These are phyloP conservation scores for Alentia gelatinosa DNA, from an alignment of 2,888 invertebrate species.

Conservation along the genomic window DNA sequence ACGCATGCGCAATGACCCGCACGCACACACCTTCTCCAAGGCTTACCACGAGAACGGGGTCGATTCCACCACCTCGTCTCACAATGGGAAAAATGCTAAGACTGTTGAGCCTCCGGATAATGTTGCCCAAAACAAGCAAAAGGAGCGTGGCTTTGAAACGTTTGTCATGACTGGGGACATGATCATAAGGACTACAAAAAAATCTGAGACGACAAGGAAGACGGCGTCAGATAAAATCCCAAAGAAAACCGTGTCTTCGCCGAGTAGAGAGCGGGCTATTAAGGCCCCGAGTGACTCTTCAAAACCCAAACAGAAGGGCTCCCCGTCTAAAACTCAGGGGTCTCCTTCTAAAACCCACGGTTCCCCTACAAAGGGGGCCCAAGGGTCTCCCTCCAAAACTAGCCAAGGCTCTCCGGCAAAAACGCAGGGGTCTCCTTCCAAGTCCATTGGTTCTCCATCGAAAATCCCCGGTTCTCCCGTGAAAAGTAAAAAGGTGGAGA, in stretches of 20 bases:
- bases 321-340: conserved; percentile 22
- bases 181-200: conserved; percentile 91
- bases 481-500: background rate
- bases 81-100: conserved; percentile 2
- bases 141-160: conserved; percentile 76
- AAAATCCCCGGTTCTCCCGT: conserved; percentile 34
- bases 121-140: conserved; percentile 3
- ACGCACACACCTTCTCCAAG: conserved; percentile 2
- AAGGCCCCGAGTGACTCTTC: background rate
- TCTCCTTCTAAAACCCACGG: conserved; percentile 14
- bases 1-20: conserved; percentile 43
- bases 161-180: conserved; percentile 99
- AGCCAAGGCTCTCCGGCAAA: conserved; percentile 23
- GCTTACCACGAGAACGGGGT: conserved; percentile 55
- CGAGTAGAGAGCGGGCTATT: background rate
- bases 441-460: conserved; percentile 1
- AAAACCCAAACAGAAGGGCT: background rate
- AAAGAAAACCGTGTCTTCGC: background rate
- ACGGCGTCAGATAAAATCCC: background rate
- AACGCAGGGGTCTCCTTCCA: conserved; percentile 27
- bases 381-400: conserved; percentile 25
- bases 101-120: background rate
- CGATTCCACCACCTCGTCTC: background rate
- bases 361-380: background rate
- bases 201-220: conserved; percentile 16